Percentiles rank a stretch among this genome's conserved stretches.
Evolutionary conservation across 2,888 invertebrate species (phyloP).

Genomic region (Crepidodera aurea): DNA sequence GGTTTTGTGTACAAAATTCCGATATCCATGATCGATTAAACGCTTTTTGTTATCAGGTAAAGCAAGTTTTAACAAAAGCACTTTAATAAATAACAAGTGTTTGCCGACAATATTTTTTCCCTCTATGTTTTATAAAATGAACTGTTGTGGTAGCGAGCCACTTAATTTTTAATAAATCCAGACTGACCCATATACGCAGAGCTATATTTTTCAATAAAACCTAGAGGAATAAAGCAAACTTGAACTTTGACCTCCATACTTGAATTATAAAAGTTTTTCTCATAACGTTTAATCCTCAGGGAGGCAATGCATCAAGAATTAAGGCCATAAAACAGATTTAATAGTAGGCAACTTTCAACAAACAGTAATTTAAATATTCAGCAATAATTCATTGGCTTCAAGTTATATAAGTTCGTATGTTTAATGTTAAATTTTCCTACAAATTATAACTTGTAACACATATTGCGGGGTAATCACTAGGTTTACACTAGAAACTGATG

Average conservation of each 20-base stretch:
- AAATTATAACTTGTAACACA: constrained; percentile 23
- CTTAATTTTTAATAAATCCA: neutral
- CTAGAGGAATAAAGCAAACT: neutral
- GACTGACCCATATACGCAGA: neutral
- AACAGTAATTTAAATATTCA: constrained; percentile 23
- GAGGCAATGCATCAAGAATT: constrained; percentile 23
- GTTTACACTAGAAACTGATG: neutral
- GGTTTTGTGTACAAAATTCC: too few relatives aligned
- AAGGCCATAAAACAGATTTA: constrained; percentile 25
- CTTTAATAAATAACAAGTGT: too few relatives aligned
- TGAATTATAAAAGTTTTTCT: constrained; percentile 25
- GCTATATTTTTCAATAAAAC: neutral
- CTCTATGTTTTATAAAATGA: too few relatives aligned
- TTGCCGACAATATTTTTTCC: too few relatives aligned
- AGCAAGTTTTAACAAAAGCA: too few relatives aligned
- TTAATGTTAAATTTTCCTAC: constrained; percentile 7
- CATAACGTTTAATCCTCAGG: constrained; percentile 20
- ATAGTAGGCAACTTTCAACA: constrained; percentile 26
- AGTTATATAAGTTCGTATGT: constrained; percentile 18
- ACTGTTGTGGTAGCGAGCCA: too few relatives aligned
- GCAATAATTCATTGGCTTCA: constrained; percentile 19
- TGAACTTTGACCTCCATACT: constrained; percentile 7
- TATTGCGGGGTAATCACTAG: neutral
- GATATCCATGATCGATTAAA: too few relatives aligned
- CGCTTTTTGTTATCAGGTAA: too few relatives aligned